Conservation (phyloP, 2,888 invertebrate species). For the Cheilosia variabilis region DNA sequence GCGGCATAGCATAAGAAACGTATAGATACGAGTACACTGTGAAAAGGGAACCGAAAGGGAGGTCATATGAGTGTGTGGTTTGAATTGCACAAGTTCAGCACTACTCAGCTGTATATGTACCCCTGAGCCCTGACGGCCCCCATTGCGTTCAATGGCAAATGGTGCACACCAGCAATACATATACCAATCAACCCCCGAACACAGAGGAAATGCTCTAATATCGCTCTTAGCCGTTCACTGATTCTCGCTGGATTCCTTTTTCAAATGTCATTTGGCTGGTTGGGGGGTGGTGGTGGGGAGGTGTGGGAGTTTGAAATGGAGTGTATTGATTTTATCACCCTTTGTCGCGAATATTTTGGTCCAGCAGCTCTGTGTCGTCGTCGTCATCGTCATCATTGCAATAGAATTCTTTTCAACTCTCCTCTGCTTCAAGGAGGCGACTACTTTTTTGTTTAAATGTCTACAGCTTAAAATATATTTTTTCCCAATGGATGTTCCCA, state of each 20-base stretch:
- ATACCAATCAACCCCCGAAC: slow-evolving; percentile 69
- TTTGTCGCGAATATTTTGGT: slow-evolving; percentile 74
- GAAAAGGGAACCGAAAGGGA: slow-evolving; percentile 18
- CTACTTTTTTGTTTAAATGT: slow-evolving; percentile 24
- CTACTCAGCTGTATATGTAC: slow-evolving; percentile 56
- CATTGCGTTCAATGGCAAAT: slow-evolving; percentile 68
- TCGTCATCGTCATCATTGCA: slow-evolving; percentile 51
- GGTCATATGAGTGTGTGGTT: slow-evolving; percentile 62
- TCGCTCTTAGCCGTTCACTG: slow-evolving; percentile 73
- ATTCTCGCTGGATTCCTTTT: slow-evolving; percentile 74
- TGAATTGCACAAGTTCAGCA: slow-evolving; percentile 71
- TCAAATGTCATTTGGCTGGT: slow-evolving; percentile 69
- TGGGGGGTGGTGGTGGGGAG: not conserved
- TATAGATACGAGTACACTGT: slow-evolving; percentile 35
- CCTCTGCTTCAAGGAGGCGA: slow-evolving; percentile 16
- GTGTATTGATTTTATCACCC: slow-evolving; percentile 76
- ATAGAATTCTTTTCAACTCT: slow-evolving; percentile 25
- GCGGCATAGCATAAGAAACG: slow-evolving; percentile 70
- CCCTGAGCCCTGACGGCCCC: slow-evolving; percentile 35
- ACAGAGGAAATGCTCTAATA: slow-evolving; percentile 73
- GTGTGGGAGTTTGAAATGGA: slow-evolving; percentile 66
- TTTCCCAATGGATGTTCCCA: not conserved
- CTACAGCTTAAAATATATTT: slow-evolving; percentile 40
- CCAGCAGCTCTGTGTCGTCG: slow-evolving; percentile 51
- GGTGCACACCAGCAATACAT: slow-evolving; percentile 68